Evolutionary conservation across 2,888 invertebrate genomes (phyloP), one percentile per base, ranked within the genome.

Genomic region (Drosophila pegasa): DNA sequence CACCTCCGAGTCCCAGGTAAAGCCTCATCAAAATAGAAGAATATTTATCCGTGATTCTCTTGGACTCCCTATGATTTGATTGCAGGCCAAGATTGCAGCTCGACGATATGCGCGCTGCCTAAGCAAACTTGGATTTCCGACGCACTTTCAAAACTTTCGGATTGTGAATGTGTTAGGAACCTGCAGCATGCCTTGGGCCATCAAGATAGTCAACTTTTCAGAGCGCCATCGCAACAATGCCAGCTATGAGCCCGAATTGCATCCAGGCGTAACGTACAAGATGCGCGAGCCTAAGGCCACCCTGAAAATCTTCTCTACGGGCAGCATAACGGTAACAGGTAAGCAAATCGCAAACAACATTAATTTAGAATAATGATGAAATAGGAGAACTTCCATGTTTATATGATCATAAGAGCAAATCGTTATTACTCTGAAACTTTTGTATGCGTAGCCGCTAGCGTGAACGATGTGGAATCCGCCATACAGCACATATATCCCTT

Each of bases 81-180:
- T 55, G 22, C 33, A 66, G 60, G 97, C 99, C 1, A 97, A 96
- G 93, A 94, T 96, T 1, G 74, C 79, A 2, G 75, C 74, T 2
- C 75, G 74, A 8, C 74, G 74, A 6, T 78, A 59, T 66, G 79
- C 74, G 3, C 75, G 74, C 2, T 95, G 95, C 71, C 93, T 99
- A 59, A 98, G 98, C 92, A 98, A 97, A 92, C 94, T 99, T 81
- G 98, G 98, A 69, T 98, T 98, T 92, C 95, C 96, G 93, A 96
- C 95, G 80, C 95, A 95, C 88, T 98, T 99, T 92, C 95, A 96
- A 89, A 98, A 98, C 93, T 99, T 97, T 93, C 95, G 98, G 81
- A 97, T 99, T 87, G 98, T 99, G 78, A 99, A 99, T 94, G 99
- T 99, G 60, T 94, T 99, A 90, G 99, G 99, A 75, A 98, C 99